Conservation (phyloP, 2,888 invertebrate species). For the Cantharis flavilabris region DNA sequence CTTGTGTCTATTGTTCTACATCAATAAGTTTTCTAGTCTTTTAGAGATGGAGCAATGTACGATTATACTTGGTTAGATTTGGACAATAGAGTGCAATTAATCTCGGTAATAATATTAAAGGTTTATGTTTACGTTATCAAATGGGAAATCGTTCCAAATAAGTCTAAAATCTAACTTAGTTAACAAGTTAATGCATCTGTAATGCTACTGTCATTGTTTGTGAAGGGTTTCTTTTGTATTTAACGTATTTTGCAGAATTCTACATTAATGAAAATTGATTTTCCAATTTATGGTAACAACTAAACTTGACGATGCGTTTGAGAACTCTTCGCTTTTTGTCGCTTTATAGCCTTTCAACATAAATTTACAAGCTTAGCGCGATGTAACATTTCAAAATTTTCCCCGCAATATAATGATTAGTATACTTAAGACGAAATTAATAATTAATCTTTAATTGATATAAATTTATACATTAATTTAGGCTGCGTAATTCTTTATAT, state of each 20-base stretch:
- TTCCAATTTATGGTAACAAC: constrained; percentile 24
- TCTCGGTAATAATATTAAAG: constrained; percentile 7
- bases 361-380: constrained; percentile 8
- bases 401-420: too few species aligned
- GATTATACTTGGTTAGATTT: constrained; percentile 13
- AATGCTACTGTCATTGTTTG: constrained; percentile 31
- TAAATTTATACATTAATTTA: neutral
- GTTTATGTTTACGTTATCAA: constrained; percentile 11
- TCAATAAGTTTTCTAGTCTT: constrained; percentile 16
- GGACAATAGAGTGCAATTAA: constrained; percentile 21
- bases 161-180: constrained; percentile 16
- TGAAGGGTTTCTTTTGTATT: constrained; percentile 15
- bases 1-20: constrained; percentile 17
- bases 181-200: constrained; percentile 29
- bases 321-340: constrained; percentile 12
- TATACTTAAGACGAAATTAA: neutral
- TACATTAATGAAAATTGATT: constrained; percentile 28
- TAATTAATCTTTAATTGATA: neutral
- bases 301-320: constrained; percentile 23
- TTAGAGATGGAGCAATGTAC: constrained; percentile 10
- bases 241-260: constrained; percentile 27
- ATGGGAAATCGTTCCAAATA: constrained; percentile 6
- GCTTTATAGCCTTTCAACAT: constrained; percentile 7
- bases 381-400: neutral
- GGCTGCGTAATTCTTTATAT: neutral